A percentile compares a stretch with the other conserved stretches of the same genome.
These are phyloP conservation scores for Panurus biarmicus DNA, from an alignment of 2,113 vertebrate genomes.

Conservation along the genomic window DNA sequence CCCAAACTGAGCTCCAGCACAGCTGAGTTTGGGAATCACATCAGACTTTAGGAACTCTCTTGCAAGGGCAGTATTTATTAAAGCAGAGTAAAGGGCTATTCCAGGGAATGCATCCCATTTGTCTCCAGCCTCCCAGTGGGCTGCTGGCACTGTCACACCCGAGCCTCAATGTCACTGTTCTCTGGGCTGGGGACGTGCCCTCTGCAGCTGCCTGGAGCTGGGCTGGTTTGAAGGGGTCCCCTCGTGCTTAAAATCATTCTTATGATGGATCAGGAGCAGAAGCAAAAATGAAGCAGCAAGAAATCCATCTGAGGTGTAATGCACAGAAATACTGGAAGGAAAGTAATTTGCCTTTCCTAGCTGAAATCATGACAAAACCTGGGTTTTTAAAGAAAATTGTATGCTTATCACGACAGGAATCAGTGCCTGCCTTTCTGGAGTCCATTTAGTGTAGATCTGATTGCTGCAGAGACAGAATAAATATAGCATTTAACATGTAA, in stretches of 20 bases:
- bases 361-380: neutral
- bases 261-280: neutral
- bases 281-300: neutral
- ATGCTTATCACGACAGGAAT: neutral
- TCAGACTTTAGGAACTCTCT: neutral
- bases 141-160: neutral
- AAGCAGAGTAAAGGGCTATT: neutral
- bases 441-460: neutral
- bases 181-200: neutral
- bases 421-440: neutral
- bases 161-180: neutral
- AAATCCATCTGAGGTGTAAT: neutral
- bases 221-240: neutral
- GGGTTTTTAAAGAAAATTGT: neutral
- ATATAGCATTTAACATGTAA: neutral
- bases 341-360: neutral
- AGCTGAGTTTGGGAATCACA: neutral
- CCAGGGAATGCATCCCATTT: neutral
- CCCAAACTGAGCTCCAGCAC: neutral
- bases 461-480: neutral
- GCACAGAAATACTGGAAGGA: neutral
- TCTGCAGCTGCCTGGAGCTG: neutral
- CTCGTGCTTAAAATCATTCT: neutral
- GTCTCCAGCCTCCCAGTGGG: neutral
- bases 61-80: neutral